Base-by-base conservation (phyloP, 2,888 invertebrate species). In the Chelonus formosanus region DNA sequence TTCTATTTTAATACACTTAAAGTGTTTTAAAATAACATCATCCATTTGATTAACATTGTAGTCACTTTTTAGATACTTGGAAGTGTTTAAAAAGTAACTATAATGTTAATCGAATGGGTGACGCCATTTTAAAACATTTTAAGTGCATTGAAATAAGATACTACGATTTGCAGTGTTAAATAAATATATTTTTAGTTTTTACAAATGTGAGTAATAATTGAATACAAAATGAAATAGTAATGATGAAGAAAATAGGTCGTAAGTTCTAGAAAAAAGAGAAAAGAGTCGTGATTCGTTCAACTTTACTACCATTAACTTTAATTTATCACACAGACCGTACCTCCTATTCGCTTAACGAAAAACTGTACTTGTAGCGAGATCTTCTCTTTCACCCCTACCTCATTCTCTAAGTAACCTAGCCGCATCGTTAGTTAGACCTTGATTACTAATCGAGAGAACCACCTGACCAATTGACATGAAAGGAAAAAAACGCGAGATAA, bases 271-370 rank as follows among this genome's bases (percentile, higher is more conserved):
- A 8, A 52, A 52, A 52, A 52, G 52, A 32, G 31, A 31, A 34
- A 32, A 34, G 34, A 52, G 53, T 56, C 44, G 31, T 10, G 47
- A 59, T 53, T 44, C 61, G 50, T 60, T 53, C 62, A 35, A 58
- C 67, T 68, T 58, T 53, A 48, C 62, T 63, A 67, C 71, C 71
- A 64, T 72, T 69, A 70, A 67, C 65, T 69, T 62, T 67, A 67
- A 73, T 73, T 72, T 70, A 72, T 73, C 70, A 74, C 67, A 44
- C 40, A 47, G 65, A 67, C 66, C 65, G 65, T 36, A 67, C 47
- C 67, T 59, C 52, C 52, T 32, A 48, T n/a, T 48, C n/a, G 20
- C 20, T n/a, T n/a, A 5, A 5, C 40, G 48, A 62, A 62, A 62
- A 62, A 62, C 34, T 62, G n/a, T 35, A 35, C 62, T 45, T 35